A percentile compares a stretch with the other conserved stretches of the same genome.
These are phyloP conservation scores for Caenorhabditis virilis DNA, from an alignment of 2,888 invertebrate species.

Conservation along the genomic window DNA sequence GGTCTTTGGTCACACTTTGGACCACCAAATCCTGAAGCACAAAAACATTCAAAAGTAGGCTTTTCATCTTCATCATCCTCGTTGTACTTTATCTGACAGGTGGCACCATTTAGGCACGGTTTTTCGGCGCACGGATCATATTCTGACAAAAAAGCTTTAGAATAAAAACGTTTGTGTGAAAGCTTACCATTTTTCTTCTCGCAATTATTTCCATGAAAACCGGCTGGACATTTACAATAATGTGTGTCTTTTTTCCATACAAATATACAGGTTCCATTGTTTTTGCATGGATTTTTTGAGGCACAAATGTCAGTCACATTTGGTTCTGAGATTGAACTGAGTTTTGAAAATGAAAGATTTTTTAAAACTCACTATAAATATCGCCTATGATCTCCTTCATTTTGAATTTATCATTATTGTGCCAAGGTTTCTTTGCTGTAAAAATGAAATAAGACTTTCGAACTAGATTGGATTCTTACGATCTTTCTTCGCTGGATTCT, in stretches of 20 bases:
- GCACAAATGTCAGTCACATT: slow-evolving; percentile 54
- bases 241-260: slow-evolving; percentile 54
- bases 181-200: slow-evolving; percentile 56
- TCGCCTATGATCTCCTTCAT: slow-evolving; percentile 52
- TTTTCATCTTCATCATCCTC: slow-evolving; percentile 39
- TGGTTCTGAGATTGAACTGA: slow-evolving; percentile 37
- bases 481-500: slow-evolving; percentile 56
- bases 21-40: slow-evolving; percentile 61
- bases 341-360: background rate
- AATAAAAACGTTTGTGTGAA: too few relatives aligned
- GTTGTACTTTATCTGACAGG: slow-evolving; percentile 52
- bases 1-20: slow-evolving; percentile 62
- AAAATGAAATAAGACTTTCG: slow-evolving; percentile 2
- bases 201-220: slow-evolving; percentile 62
- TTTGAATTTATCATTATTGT: slow-evolving; percentile 54
- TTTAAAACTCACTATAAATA: slow-evolving; percentile 40
- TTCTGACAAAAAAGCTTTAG: slow-evolving; percentile 30
- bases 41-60: slow-evolving; percentile 61
- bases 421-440: slow-evolving; percentile 58
- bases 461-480: slow-evolving; percentile 30
- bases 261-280: slow-evolving; percentile 63
- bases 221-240: slow-evolving; percentile 60
- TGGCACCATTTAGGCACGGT: slow-evolving; percentile 65
- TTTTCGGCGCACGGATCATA: slow-evolving; percentile 57
- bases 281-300: slow-evolving; percentile 60